Conservation (phyloP, 1,140 invertebrate species). For the Neotoxoptera formosana region DNA sequence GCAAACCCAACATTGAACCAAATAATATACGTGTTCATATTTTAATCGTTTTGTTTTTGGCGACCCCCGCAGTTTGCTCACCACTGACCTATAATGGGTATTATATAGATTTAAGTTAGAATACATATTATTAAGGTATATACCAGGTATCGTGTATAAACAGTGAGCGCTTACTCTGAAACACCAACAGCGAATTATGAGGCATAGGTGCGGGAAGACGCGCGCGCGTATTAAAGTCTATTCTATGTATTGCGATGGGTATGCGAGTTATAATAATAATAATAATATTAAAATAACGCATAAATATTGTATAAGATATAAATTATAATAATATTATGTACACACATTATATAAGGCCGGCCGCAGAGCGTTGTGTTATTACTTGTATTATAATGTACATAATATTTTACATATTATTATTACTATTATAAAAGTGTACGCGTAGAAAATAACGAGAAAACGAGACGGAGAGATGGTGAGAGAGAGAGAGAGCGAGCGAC, state of each 20-base stretch:
- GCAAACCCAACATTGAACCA: background rate
- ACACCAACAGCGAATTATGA: background rate
- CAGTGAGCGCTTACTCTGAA: background rate
- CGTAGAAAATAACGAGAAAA: background rate
- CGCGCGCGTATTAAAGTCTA: too few relatives aligned
- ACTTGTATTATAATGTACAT: background rate
- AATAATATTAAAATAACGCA: too few relatives aligned
- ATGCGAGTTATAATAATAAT: background rate
- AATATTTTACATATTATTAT: background rate
- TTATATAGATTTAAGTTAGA: background rate
- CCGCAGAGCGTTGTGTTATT: background rate
- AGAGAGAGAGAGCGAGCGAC: background rate
- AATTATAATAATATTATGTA: background rate
- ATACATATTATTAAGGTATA: too few relatives aligned
- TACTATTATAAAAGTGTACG: background rate
- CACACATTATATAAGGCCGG: background rate
- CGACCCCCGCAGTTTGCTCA: too few relatives aligned
- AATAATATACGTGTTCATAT: background rate
- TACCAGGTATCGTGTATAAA: background rate
- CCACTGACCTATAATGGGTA: too few relatives aligned
- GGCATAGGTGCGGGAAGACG: background rate
- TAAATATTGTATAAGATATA: constrained; percentile 14
- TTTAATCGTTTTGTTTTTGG: background rate
- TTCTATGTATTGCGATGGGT: too few relatives aligned
- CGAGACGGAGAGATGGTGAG: background rate